Evolutionary conservation across 2,797 vertebrate species (phyloP).

Genomic region (Galagoides demidoff): DNA sequence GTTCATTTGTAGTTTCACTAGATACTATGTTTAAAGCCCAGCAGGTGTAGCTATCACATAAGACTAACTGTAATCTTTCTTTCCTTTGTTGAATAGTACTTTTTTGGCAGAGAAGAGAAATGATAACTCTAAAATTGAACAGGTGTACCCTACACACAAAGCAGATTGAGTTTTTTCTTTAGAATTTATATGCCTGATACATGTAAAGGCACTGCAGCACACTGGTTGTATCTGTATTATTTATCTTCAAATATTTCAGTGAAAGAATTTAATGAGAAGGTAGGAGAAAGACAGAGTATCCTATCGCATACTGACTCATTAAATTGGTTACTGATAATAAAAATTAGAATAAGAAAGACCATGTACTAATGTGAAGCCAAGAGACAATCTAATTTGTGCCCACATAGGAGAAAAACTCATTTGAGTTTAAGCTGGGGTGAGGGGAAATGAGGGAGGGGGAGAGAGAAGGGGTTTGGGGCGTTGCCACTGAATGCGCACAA

Average conservation of each 20-base stretch:
- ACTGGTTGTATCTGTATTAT: not conserved
- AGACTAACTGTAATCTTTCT: not conserved
- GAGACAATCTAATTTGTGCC: too few relatives aligned
- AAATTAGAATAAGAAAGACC: not conserved
- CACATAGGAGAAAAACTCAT: too few relatives aligned
- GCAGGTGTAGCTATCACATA: not conserved
- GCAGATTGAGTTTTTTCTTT: not conserved
- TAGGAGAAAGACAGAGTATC: not conserved
- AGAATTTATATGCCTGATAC: not conserved
- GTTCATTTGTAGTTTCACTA: not conserved
- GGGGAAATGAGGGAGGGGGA: too few relatives aligned
- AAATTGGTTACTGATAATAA: not conserved
- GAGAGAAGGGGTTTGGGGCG: too few relatives aligned
- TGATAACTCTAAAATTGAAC: not conserved
- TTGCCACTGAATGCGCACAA: too few relatives aligned
- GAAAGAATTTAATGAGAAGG: conserved; percentile 6
- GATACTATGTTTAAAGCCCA: not conserved
- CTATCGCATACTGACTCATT: not conserved
- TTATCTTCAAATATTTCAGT: not conserved
- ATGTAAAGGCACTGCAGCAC: not conserved
- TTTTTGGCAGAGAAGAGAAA: not conserved
- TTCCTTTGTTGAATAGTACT: not conserved
- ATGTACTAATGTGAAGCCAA: not conserved
- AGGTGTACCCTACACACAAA: not conserved
- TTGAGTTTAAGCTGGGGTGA: too few relatives aligned